Evolutionary conservation across 1,140 invertebrate species (phyloP), one percentile per base, ranked within the genome.

Genomic region (Plutomurus gul): DNA sequence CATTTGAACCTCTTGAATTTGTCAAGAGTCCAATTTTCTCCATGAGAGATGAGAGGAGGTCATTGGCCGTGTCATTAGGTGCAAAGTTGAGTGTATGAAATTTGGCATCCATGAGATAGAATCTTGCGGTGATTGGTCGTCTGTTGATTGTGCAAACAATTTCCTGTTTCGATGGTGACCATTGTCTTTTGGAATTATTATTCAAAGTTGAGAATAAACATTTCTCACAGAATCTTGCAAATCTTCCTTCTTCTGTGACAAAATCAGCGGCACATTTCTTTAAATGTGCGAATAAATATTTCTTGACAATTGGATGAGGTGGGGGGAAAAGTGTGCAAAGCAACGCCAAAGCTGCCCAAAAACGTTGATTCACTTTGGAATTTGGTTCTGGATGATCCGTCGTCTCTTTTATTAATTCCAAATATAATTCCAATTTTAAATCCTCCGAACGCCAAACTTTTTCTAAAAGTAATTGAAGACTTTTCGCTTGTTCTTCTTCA

Each of bases 61-160:
- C 95, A 82, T 91, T 91, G n/a, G 96, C 93, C 0, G 95, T 96
- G 13, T 96, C 94, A 27, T 95, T 96, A 0, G 96, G 95, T 87
- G 97, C 94, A 88, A 98, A 98, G 87, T 97, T 95, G 3, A 98
- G 92, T 0, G 95, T 94, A 85, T 97, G 94, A 85, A 96, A 96
- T 85, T 97, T 95, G 3, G 95, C 96, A 87, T 98, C 95, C 90
- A 97, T 93, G 84, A 98, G 93, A 86, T 96, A 92, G 83, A 98
- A 95, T 56, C 95, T 91, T 0, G 95, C 93, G 85, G 97, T 96
- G 76, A 97, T 94, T 5, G 39, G 72, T 8, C 46, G 71, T 8
- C 77, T 10, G 71, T 78, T 78, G 18, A 95, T 95, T 0, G 96
- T 96, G 86, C 95, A 97, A 81, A 96, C 89, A 80, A 98, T 94